Evolutionary conservation across 2,888 invertebrate genomes (phyloP).

Genomic region (Folsomia manolachei): DNA sequence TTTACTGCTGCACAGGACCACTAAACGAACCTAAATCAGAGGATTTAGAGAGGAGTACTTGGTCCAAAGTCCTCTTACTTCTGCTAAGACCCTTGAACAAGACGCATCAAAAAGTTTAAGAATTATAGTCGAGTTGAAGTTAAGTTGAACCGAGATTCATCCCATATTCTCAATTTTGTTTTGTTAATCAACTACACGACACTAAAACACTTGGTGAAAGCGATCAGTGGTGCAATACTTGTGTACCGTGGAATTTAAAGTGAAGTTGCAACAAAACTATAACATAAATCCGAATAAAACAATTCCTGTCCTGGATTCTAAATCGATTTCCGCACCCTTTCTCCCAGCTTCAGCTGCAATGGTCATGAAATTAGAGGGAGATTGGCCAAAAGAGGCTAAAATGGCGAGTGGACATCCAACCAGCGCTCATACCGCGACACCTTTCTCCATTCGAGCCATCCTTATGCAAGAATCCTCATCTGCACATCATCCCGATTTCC

Average conservation of each 20-base stretch:
- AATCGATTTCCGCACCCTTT: background rate
- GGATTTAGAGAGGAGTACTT: background rate
- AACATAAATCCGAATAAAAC: too few species aligned
- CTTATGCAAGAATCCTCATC: constrained; percentile 47
- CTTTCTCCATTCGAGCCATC: constrained; percentile 50
- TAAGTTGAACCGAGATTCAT: too few species aligned
- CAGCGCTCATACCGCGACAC: constrained; percentile 33
- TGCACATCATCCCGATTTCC: constrained; percentile 12
- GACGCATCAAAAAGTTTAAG: background rate
- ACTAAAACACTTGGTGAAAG: too few species aligned
- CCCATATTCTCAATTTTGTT: too few species aligned
- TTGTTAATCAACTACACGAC: too few species aligned
- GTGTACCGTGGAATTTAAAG: too few species aligned
- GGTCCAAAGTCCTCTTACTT: constrained; percentile 6
- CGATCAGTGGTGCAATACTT: too few species aligned
- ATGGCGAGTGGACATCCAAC: constrained; percentile 45
- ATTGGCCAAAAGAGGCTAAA: constrained; percentile 50
- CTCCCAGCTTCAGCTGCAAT: constrained; percentile 30
- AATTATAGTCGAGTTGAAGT: too few species aligned
- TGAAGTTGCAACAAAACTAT: too few species aligned
- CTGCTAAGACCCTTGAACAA: constrained; percentile 1
- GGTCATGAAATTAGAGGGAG: constrained; percentile 51
- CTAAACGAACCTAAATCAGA: background rate
- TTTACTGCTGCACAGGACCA: background rate
- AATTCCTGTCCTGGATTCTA: background rate